Evolutionary conservation across 2,797 vertebrate species (phyloP), one percentile per base, ranked within the genome.

Genomic region (Myotis myotis): DNA sequence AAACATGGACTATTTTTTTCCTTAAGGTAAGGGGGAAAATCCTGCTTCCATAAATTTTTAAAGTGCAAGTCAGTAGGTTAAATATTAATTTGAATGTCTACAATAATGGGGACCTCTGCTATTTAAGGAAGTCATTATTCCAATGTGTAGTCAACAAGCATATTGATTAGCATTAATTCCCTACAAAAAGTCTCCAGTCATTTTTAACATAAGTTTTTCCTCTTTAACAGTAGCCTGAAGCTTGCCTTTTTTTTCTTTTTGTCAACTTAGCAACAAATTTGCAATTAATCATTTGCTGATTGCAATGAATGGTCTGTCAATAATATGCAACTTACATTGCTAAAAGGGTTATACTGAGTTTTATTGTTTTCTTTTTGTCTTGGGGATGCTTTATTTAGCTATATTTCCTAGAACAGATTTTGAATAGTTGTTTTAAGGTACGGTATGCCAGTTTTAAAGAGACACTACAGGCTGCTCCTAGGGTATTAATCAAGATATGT

Each of bases 111-210:
- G 95, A 95, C 85, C 47, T 96, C 93, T 0, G 20, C 97, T 98
- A 97, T 98, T 98, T 98, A 98, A 98, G 97, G 97, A 98, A 98
- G 97, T 98, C 94, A 97, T 98, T 98, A 98, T 97, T 97, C 95
- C 91, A 97, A 89, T 96, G 72, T 97, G 78, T 96, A 98, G 97
- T 98, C 98, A 98, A 98, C 98, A 98, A 96, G 80, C 82, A 79
- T 98, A 98, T 98, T 53, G 98, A 98, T 98, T 97, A 97, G 95
- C 97, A 98, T 98, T 98, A 98, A 98, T 98, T 98, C 97, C 96
- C 96, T 98, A 91, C 90, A 95, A 96, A 97, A 98, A 98, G 96
- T 97, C 94, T 98, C 95, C 96, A 96, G 96, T 98, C 94, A 98
- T 98, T 98, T 98, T 98, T 97, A 98, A 97, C 91, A 81, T 97